Conservation (phyloP, 2,888 invertebrate genomes). For the Agriopis aurantiaria region DNA sequence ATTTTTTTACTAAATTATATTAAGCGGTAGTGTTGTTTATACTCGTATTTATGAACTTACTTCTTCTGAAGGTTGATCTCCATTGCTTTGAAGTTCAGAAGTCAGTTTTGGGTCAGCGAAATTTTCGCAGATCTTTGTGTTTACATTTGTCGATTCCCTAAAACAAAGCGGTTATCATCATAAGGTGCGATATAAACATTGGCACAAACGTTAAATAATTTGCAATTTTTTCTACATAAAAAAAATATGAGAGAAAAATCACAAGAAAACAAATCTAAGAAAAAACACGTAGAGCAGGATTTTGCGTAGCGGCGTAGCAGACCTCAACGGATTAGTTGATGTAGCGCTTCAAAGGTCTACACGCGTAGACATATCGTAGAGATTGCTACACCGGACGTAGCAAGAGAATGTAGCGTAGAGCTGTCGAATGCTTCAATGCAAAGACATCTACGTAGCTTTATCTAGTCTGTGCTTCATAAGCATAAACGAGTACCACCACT, state of each 20-base stretch:
- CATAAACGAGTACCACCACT: too few species aligned
- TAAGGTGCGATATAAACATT: neutral
- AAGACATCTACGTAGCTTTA: too few species aligned
- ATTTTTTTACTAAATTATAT: too few species aligned
- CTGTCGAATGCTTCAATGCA: too few species aligned
- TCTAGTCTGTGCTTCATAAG: too few species aligned
- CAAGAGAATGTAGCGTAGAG: neutral
- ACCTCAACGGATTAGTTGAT: neutral
- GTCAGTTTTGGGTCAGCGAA: conserved; percentile 74
- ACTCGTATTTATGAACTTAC: conserved; percentile 48
- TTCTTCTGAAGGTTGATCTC: conserved; percentile 60
- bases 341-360: conserved; percentile 23
- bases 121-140: conserved; percentile 76
- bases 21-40: too few species aligned
- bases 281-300: neutral
- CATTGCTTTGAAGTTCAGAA: conserved; percentile 54
- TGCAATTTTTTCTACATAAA: neutral
- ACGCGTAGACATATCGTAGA: conserved; percentile 1
- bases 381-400: conserved; percentile 3
- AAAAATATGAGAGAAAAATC: neutral
- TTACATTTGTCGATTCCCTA: conserved; percentile 72
- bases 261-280: neutral
- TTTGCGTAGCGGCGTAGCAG: conserved; percentile 22
- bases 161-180: conserved; percentile 42
- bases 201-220: neutral